A percentile compares a stretch with the other conserved stretches of the same genome.
phyloP scores from a whole-genome alignment of 2,797 vertebrate species.

The Neosalanx taihuensis region DNA sequence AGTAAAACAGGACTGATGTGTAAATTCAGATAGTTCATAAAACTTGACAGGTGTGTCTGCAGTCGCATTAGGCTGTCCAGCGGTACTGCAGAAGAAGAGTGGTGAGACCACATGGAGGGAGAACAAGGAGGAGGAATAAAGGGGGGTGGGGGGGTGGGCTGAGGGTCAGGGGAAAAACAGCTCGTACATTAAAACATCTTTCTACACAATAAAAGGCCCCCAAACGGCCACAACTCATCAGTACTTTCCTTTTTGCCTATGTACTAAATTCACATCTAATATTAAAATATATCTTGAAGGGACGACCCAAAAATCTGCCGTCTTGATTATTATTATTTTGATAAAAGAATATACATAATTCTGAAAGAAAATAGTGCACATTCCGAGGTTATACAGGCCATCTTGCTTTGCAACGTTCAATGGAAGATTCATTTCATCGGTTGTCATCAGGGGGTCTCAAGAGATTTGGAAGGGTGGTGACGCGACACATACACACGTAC shows the following conservation, averaged over 20 bases:
- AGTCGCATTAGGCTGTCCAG: constrained; percentile 13
- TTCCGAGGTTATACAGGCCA: constrained; percentile 81
- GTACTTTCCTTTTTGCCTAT: constrained; percentile 39
- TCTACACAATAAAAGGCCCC: constrained; percentile 33
- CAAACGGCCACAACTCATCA: constrained; percentile 46
- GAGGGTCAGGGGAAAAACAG: constrained; percentile 48
- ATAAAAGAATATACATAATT: constrained; percentile 78
- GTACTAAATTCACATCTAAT: constrained; percentile 66
- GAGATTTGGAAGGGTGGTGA: constrained; percentile 43
- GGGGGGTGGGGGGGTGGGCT: constrained; percentile 33
- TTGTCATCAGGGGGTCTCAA: constrained; percentile 55
- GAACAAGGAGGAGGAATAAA: constrained; percentile 19
- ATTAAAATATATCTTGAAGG: constrained; percentile 67
- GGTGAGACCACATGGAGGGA: constrained; percentile 35
- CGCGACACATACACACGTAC: constrained; percentile 31
- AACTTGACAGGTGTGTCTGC: constrained; percentile 31
- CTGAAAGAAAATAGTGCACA: constrained; percentile 86
- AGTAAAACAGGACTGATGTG: constrained; percentile 27
- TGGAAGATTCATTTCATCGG: constrained; percentile 75
- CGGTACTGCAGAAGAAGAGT: constrained; percentile 45
- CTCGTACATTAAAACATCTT: constrained; percentile 48
- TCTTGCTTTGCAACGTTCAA: constrained; percentile 65
- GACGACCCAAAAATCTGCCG: constrained; percentile 71
- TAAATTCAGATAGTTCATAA: constrained; percentile 29
- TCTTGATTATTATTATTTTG: constrained; percentile 41